Conservation (phyloP, 1,140 invertebrate genomes). For the Heterodera carotae region DNA sequence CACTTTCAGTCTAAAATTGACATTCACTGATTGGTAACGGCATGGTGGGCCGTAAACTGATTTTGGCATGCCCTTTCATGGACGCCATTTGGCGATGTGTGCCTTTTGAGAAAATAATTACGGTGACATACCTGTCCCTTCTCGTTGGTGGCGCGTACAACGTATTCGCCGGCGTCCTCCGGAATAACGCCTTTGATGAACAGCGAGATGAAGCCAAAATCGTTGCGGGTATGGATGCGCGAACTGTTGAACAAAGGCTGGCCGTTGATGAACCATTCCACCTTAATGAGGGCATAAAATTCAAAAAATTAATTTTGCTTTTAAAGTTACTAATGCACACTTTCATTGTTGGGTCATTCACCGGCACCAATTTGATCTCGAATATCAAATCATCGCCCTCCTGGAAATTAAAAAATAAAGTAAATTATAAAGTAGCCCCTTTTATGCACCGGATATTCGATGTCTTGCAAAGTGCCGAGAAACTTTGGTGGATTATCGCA, state of each 20-base stretch:
- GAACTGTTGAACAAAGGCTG: constrained; percentile 74
- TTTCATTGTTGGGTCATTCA: constrained; percentile 89
- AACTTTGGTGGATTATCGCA: constrained; percentile 62
- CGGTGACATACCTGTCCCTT: constrained; percentile 75
- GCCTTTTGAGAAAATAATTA: not conserved
- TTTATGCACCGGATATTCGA: constrained; percentile 44
- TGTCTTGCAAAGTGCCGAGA: constrained; percentile 54
- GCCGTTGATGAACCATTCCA: constrained; percentile 79
- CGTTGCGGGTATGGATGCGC: constrained; percentile 90
- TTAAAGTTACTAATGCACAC: constrained; percentile 79
- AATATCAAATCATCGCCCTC: constrained; percentile 29
- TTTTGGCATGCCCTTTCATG: too few relatives aligned
- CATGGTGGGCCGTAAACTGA: too few relatives aligned
- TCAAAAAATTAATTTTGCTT: constrained; percentile 3
- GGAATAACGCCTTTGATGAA: constrained; percentile 94
- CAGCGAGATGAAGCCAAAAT: constrained; percentile 95
- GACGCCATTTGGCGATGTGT: not conserved
- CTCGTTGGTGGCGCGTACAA: constrained; percentile 84
- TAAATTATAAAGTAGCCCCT: constrained; percentile 5
- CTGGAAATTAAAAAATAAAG: not conserved
- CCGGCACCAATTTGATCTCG: constrained; percentile 82
- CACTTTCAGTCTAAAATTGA: not conserved
- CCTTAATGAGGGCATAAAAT: not conserved
- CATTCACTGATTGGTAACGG: not conserved
- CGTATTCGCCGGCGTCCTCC: constrained; percentile 90